Percentiles rank a stretch among this genome's conserved stretches.
phyloP scores from a whole-genome alignment of 2,888 invertebrate species.

The Arctia plantaginis region DNA sequence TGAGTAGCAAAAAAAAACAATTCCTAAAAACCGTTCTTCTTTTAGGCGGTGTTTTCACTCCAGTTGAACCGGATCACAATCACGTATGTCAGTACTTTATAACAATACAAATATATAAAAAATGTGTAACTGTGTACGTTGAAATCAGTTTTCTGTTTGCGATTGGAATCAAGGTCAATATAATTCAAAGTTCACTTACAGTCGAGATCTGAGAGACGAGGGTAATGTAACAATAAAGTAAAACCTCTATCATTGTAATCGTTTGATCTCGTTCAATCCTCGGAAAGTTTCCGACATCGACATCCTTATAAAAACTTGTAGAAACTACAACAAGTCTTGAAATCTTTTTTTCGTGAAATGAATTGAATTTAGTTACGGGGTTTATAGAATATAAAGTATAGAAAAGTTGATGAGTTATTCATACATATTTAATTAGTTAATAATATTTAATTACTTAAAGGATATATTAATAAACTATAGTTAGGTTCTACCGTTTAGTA shows the following conservation, averaged over 20 bases:
- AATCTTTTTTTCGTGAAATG: not conserved
- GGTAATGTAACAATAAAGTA: constrained; percentile 1
- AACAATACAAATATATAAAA: not conserved
- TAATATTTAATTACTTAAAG: too few relatives aligned
- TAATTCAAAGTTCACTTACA: constrained; percentile 2
- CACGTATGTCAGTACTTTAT: not conserved
- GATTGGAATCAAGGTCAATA: not conserved
- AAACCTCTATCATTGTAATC: constrained; percentile 3
- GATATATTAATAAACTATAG: not conserved
- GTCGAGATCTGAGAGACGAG: not conserved
- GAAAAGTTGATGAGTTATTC: not conserved
- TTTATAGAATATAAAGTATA: not conserved
- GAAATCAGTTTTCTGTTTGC: not conserved
- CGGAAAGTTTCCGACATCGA: not conserved
- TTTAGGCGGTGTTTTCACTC: not conserved
- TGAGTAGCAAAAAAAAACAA: not conserved
- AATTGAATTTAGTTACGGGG: not conserved
- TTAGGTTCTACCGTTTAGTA: too few relatives aligned
- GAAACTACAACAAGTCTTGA: not conserved
- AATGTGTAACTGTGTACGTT: not conserved
- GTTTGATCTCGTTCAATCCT: constrained; percentile 1
- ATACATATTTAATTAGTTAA: not conserved
- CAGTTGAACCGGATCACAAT: not conserved
- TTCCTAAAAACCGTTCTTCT: too few relatives aligned
- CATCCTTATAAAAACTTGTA: not conserved